A percentile compares a stretch with the other conserved stretches of the same genome.
These are phyloP conservation scores for Cremastinae sp. DNA, from an alignment of 2,888 invertebrate genomes.

Conservation along the genomic window DNA sequence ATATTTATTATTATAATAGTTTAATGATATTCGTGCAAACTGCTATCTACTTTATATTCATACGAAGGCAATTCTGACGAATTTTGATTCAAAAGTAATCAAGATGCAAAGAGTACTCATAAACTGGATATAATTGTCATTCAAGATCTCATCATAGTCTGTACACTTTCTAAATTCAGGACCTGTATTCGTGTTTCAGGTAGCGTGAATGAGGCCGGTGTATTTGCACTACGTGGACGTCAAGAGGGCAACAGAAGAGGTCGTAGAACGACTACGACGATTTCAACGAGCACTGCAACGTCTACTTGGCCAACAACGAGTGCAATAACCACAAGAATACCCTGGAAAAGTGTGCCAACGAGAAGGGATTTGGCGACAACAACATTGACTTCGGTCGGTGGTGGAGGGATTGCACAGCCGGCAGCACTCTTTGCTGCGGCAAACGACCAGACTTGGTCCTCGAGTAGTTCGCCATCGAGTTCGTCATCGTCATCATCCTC, in stretches of 20 bases:
- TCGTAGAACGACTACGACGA: conserved; percentile 73
- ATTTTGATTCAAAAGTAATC: not conserved
- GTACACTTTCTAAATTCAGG: not conserved
- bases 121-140: not conserved
- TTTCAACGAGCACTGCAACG: conserved; percentile 67
- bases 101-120: not conserved
- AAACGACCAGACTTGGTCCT: conserved; percentile 75
- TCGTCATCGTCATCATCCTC: conserved; percentile 60
- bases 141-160: not conserved
- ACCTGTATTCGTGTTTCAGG: conserved; percentile 64
- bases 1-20: conserved; percentile 49
- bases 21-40: not conserved
- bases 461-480: conserved; percentile 70
- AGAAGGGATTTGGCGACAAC: conserved; percentile 60
- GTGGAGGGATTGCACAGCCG: conserved; percentile 73
- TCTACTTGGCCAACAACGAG: conserved; percentile 65
- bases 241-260: conserved; percentile 74
- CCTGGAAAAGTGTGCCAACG: conserved; percentile 69
- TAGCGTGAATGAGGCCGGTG: conserved; percentile 76
- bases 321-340: conserved; percentile 66
- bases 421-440: conserved; percentile 77
- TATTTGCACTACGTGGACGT: conserved; percentile 75
- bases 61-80: not conserved
- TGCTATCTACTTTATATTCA: conserved; percentile 15
- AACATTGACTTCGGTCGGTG: conserved; percentile 68